Evolutionary conservation across 2,797 vertebrate genomes (phyloP).

Genomic region (Epinephelus malabaricus): DNA sequence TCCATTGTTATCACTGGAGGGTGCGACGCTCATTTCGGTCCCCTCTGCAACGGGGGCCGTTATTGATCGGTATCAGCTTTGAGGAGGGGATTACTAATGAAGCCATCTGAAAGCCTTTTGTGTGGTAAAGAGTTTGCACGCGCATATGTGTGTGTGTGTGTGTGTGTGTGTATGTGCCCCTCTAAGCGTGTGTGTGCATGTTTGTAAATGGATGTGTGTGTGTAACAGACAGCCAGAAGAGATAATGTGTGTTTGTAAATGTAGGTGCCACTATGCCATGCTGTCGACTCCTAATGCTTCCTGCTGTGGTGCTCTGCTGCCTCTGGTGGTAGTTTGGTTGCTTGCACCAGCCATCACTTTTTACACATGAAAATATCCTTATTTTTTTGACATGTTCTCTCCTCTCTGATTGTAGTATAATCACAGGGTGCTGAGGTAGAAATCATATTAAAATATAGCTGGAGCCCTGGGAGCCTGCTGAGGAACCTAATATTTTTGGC

Average conservation of each 20-base stretch:
- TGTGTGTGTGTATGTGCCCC: slow-evolving; percentile 15
- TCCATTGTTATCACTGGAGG: slow-evolving; percentile 86
- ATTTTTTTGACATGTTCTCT: slow-evolving; percentile 1
- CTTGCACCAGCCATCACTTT: slow-evolving; percentile 18
- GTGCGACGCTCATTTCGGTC: slow-evolving; percentile 79
- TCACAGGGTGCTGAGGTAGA: background rate
- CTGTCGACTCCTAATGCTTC: slow-evolving; percentile 23
- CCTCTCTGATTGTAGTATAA: slow-evolving; percentile 6
- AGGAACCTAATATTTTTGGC: background rate
- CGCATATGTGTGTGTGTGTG: slow-evolving; percentile 18
- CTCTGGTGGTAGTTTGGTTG: slow-evolving; percentile 57
- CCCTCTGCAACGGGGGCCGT: slow-evolving; percentile 64
- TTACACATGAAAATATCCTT: slow-evolving; percentile 1
- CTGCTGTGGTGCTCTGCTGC: slow-evolving; percentile 57
- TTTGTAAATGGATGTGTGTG: slow-evolving; percentile 48
- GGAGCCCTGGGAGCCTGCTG: background rate
- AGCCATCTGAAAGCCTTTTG: slow-evolving; percentile 78
- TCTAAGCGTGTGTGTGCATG: slow-evolving; percentile 16
- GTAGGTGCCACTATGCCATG: slow-evolving; percentile 29
- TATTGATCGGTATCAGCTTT: slow-evolving; percentile 85
- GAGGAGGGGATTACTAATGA: slow-evolving; percentile 87
- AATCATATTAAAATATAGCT: background rate
- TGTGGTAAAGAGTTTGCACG: slow-evolving; percentile 65
- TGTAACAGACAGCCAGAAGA: slow-evolving; percentile 26
- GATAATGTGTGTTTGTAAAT: slow-evolving; percentile 58